Percentiles rank a stretch among this genome's conserved stretches.
These are phyloP conservation scores for Anoplius nigerrimus DNA, from an alignment of 2,888 invertebrate genomes.

Conservation along the genomic window DNA sequence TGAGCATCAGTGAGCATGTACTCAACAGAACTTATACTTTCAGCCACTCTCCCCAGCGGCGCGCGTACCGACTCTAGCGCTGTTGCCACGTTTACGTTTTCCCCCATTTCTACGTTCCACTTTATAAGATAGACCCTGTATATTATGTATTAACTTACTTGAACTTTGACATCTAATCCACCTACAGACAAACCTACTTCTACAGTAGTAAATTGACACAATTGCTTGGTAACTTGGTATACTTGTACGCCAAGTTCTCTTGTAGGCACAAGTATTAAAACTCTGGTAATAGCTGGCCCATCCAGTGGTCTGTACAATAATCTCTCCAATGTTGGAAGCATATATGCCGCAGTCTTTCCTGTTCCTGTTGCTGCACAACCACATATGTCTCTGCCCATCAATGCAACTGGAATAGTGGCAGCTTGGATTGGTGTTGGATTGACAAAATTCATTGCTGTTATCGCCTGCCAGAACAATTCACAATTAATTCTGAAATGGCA, in stretches of 20 bases:
- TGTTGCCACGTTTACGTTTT: too few species aligned
- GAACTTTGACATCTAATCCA: slow-evolving; percentile 88
- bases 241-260: slow-evolving; percentile 98
- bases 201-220: slow-evolving; percentile 90
- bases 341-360: slow-evolving; percentile 99
- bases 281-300: slow-evolving; percentile 84
- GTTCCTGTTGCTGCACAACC: slow-evolving; percentile 99
- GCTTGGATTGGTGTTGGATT: slow-evolving; percentile 98
- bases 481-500: slow-evolving; percentile 6
- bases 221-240: slow-evolving; percentile 93
- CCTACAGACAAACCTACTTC: slow-evolving; percentile 91
- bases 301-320: slow-evolving; percentile 89
- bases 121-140: too few species aligned
- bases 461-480: slow-evolving; percentile 78
- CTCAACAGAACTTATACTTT: too few species aligned
- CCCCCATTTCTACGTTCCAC: too few species aligned
- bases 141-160: slow-evolving; percentile 71
- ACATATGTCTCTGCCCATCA: slow-evolving; percentile 95
- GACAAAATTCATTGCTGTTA: slow-evolving; percentile 90
- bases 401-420: slow-evolving; percentile 94
- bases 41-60: too few species aligned
- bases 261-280: slow-evolving; percentile 96
- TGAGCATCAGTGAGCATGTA: too few species aligned
- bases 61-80: too few species aligned
- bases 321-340: slow-evolving; percentile 97